These are phyloP conservation scores for Gasterosteus aculeatus DNA, from an alignment of 2,113 vertebrate genomes.

Conservation along the genomic window DNA sequence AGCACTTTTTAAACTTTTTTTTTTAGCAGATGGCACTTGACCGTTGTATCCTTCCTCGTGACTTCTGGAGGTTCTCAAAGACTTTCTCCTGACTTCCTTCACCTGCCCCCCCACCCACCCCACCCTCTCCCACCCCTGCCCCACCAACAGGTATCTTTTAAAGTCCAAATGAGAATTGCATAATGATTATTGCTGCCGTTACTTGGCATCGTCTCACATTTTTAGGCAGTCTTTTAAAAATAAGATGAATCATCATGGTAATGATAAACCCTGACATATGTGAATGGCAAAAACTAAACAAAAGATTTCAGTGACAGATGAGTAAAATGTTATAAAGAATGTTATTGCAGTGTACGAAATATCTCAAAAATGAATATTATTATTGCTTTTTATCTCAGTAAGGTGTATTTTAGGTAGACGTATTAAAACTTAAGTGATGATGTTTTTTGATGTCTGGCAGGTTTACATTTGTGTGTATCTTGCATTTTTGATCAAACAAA, in stretches of 20 bases:
- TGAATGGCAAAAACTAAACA: slow-evolving; percentile 78
- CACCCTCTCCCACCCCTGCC: too few relatives aligned
- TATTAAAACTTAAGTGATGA: slow-evolving; percentile 78
- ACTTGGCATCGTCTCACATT: slow-evolving; percentile 43
- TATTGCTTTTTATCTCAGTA: slow-evolving; percentile 83
- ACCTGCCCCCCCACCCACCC: slow-evolving; percentile 35
- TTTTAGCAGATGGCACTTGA: slow-evolving; percentile 81
- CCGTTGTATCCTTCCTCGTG: slow-evolving; percentile 46
- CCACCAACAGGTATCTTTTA: slow-evolving; percentile 51
- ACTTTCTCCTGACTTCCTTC: slow-evolving; percentile 27
- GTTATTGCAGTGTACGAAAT: slow-evolving; percentile 87
- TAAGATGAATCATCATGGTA: slow-evolving; percentile 70
- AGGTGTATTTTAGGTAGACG: slow-evolving; percentile 81
- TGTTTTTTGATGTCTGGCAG: slow-evolving; percentile 80
- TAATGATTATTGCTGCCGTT: slow-evolving; percentile 37
- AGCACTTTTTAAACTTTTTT: slow-evolving; percentile 83
- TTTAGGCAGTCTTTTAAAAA: slow-evolving; percentile 67
- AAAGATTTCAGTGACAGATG: slow-evolving; percentile 66
- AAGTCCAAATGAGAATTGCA: slow-evolving; percentile 32
- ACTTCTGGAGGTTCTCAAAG: slow-evolving; percentile 39
- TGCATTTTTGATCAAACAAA: slow-evolving; percentile 76
- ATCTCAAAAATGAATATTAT: slow-evolving; percentile 81
- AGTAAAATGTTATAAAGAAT: slow-evolving; percentile 76
- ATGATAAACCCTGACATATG: slow-evolving; percentile 86
- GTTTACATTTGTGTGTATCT: slow-evolving; percentile 82